These are phyloP conservation scores for Thymelicus lineola DNA, from an alignment of 2,888 invertebrate species.

Conservation along the genomic window DNA sequence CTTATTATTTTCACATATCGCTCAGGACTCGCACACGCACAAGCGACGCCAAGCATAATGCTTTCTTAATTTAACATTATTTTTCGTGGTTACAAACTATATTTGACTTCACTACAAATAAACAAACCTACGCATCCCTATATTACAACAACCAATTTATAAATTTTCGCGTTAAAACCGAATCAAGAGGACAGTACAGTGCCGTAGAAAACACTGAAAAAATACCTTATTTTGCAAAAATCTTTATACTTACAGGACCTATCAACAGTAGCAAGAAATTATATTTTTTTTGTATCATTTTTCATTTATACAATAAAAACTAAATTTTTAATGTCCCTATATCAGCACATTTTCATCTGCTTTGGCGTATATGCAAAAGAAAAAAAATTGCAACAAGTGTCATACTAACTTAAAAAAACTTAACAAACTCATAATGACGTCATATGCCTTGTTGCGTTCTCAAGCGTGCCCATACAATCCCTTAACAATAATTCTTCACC, in stretches of 20 bases:
- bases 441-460: slow-evolving; percentile 20
- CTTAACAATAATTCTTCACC: not conserved
- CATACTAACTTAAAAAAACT: slow-evolving; percentile 72
- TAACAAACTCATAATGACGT: slow-evolving; percentile 58
- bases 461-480: slow-evolving; percentile 15
- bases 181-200: slow-evolving; percentile 36
- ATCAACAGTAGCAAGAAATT: slow-evolving; percentile 59
- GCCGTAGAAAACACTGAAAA: slow-evolving; percentile 42
- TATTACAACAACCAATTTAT: slow-evolving; percentile 76
- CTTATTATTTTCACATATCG: slow-evolving; percentile 46
- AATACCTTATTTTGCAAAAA: slow-evolving; percentile 37
- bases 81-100: slow-evolving; percentile 52
- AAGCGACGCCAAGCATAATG: slow-evolving; percentile 69
- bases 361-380: slow-evolving; percentile 78
- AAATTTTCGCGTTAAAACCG: slow-evolving; percentile 42
- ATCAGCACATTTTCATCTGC: slow-evolving; percentile 68
- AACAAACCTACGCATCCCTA: slow-evolving; percentile 58
- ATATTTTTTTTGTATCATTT: slow-evolving; percentile 72
- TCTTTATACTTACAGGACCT: slow-evolving; percentile 59
- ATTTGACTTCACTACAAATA: slow-evolving; percentile 52
- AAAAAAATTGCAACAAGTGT: slow-evolving; percentile 76
- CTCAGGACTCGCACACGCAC: slow-evolving; percentile 45
- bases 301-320: slow-evolving; percentile 71
- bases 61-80: slow-evolving; percentile 61
- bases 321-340: slow-evolving; percentile 56